A percentile compares a stretch with the other conserved stretches of the same genome.
phyloP scores from a whole-genome alignment of 2,888 invertebrate genomes.

The Tipula confusa region DNA sequence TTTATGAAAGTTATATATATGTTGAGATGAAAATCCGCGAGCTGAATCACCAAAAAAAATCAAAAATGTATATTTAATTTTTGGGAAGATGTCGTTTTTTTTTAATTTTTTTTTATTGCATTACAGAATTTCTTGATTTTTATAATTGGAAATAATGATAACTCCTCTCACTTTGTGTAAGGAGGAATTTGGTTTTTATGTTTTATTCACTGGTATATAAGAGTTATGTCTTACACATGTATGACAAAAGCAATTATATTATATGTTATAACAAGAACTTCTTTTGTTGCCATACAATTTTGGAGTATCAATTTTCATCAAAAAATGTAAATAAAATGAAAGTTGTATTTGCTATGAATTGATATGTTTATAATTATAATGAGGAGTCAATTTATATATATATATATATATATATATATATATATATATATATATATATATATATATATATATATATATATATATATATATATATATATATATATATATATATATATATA shows the following conservation, averaged over 20 bases:
- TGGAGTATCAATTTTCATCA: background rate
- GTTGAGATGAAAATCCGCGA: background rate
- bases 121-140: conserved; percentile 3
- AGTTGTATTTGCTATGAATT: background rate
- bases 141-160: background rate
- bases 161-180: conserved; percentile 16
- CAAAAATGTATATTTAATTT: background rate
- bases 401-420: no score
- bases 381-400: no score
- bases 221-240: background rate
- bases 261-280: background rate
- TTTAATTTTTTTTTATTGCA: background rate
- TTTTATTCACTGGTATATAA: no score
- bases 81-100: background rate
- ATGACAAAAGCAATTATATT: background rate
- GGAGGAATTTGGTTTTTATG: no score
- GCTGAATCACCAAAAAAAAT: background rate
- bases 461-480: no score
- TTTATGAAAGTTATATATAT: background rate
- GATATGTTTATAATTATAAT: no score
- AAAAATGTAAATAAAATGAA: background rate
- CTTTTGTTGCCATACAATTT: background rate
- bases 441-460: no score
- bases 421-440: no score
- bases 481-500: no score